Evolutionary conservation across 1,140 invertebrate species (phyloP).

Genomic region (Tribolium castaneum): DNA sequence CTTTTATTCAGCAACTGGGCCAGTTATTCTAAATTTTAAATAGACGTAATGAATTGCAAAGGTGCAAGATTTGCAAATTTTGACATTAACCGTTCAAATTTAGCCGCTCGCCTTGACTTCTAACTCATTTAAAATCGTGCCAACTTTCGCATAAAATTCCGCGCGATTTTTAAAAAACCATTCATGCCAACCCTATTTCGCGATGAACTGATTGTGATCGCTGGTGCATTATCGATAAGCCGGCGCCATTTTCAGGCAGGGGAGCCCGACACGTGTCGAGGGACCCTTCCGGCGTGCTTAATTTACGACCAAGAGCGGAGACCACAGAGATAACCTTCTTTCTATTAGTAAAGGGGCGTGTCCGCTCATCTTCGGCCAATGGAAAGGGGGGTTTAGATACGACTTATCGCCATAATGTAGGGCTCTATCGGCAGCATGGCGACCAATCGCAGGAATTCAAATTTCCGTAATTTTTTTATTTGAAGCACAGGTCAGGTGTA

Average conservation of each 20-base stretch:
- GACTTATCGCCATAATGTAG: constrained; percentile 25
- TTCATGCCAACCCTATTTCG: not conserved
- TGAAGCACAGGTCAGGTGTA: not conserved
- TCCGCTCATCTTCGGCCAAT: not conserved
- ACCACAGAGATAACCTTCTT: constrained; percentile 6
- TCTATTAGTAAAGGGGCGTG: constrained; percentile 14
- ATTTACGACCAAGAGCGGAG: constrained; percentile 4
- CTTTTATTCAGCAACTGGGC: not conserved
- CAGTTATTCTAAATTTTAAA: not conserved
- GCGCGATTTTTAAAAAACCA: not conserved
- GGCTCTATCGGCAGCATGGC: constrained; percentile 13
- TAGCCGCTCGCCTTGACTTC: not conserved
- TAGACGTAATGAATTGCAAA: not conserved
- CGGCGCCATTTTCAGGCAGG: not conserved
- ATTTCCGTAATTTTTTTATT: not conserved
- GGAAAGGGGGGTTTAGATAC: not conserved
- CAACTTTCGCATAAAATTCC: not conserved
- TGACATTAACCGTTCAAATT: not conserved
- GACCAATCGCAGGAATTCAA: not conserved
- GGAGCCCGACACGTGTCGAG: not conserved
- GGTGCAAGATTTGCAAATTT: not conserved
- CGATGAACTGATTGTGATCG: no score
- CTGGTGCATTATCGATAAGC: not conserved
- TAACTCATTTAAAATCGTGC: not conserved
- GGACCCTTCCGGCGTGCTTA: constrained; percentile 4